Conservation (phyloP, 2,888 invertebrate species). For the Heliconius ismenius region DNA sequence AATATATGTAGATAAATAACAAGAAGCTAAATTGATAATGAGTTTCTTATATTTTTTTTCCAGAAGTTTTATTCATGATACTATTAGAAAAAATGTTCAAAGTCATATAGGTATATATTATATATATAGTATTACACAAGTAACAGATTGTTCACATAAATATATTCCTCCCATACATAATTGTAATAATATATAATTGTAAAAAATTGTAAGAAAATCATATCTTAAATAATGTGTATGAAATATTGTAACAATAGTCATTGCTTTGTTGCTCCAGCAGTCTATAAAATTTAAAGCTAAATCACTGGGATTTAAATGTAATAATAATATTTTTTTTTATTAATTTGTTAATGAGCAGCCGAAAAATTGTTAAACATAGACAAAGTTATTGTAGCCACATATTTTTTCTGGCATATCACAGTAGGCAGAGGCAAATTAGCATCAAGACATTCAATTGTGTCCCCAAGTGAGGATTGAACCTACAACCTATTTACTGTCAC, state of each 20-base stretch:
- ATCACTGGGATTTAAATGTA: constrained; percentile 1
- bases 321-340: background rate
- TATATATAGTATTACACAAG: background rate
- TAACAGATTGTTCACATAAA: background rate
- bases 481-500: background rate
- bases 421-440: no score
- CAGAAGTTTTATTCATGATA: background rate
- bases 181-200: no score
- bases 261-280: constrained; percentile 29
- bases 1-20: background rate
- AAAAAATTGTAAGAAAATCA: background rate
- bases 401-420: background rate
- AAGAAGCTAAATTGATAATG: background rate
- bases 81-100: background rate
- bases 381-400: background rate
- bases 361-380: background rate
- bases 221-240: background rate
- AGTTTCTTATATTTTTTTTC: background rate
- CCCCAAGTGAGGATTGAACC: no score
- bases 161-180: background rate
- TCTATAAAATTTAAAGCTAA: constrained; percentile 10
- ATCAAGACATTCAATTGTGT: no score
- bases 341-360: background rate
- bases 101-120: background rate
- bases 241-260: constrained; percentile 5